Conservation (phyloP, 2,113 vertebrate species). For the Pseudopodoces humilis region DNA sequence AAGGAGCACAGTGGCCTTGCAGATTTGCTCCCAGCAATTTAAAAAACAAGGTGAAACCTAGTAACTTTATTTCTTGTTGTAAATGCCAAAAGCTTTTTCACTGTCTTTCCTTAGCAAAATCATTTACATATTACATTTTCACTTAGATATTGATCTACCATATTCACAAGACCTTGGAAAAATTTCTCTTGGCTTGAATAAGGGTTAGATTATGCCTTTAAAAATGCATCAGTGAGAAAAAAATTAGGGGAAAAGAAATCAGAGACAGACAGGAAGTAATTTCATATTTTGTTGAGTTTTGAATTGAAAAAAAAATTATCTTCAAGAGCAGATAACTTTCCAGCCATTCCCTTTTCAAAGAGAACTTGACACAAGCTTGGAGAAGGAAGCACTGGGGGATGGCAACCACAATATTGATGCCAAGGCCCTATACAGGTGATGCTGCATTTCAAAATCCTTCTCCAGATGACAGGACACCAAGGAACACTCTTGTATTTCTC, state of each 20-base stretch:
- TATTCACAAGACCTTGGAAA: neutral
- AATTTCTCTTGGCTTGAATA: neutral
- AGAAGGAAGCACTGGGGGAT: neutral
- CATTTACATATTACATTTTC: neutral
- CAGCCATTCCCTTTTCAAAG: neutral
- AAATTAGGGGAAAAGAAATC: neutral
- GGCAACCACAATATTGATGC: accelerated
- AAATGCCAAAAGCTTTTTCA: neutral
- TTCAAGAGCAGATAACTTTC: neutral
- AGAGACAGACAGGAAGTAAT: neutral
- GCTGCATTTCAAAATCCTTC: neutral
- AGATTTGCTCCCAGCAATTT: neutral
- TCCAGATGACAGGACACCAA: neutral
- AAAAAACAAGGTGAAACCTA: neutral
- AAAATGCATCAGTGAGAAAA: neutral
- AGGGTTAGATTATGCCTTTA: neutral
- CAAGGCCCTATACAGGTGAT: accelerated
- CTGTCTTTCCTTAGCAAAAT: neutral
- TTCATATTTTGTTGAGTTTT: neutral
- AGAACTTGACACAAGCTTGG: neutral
- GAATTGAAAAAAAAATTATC: neutral
- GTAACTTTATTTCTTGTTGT: neutral
- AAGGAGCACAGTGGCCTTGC: neutral
- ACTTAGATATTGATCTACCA: neutral
- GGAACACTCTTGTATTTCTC: neutral